Evolutionary conservation across 2,888 invertebrate genomes (phyloP).

Genomic region (Hirtodrosophila trivittata): DNA sequence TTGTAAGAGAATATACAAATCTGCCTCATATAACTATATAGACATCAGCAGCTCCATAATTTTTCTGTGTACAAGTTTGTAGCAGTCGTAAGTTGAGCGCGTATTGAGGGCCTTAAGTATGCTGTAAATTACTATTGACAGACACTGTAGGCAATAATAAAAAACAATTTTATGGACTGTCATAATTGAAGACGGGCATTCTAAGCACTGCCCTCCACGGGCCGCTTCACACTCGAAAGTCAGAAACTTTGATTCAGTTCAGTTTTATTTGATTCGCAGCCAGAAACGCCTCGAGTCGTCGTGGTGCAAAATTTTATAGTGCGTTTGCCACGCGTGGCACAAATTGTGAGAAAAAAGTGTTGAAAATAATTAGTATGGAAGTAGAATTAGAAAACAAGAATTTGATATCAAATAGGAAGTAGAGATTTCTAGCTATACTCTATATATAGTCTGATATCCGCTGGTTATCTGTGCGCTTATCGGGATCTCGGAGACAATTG

Average conservation of each 20-base stretch:
- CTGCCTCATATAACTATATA: too few species aligned
- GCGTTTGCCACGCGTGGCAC: too few species aligned
- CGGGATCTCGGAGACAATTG: conserved; percentile 37
- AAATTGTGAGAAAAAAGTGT: too few species aligned
- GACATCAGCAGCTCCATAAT: too few species aligned
- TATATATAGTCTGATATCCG: conserved; percentile 44
- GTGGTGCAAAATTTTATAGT: too few species aligned
- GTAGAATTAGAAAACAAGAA: too few species aligned
- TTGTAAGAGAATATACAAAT: too few species aligned
- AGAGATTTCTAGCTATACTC: not conserved
- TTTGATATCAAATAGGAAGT: conserved; percentile 53
- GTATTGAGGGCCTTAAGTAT: not conserved
- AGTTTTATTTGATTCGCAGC: conserved; percentile 42
- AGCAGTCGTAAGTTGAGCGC: too few species aligned
- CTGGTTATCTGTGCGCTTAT: conserved; percentile 48
- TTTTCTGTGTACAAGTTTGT: too few species aligned
- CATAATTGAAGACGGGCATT: conserved; percentile 58
- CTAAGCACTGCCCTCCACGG: conserved; percentile 52
- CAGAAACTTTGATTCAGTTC: conserved; percentile 42
- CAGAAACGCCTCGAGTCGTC: conserved; percentile 47
- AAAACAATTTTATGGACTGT: conserved; percentile 47
- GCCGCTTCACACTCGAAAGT: conserved; percentile 48
- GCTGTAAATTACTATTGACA: conserved; percentile 40
- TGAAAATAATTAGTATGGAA: too few species aligned
- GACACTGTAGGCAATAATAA: conserved; percentile 42